Percentiles rank a stretch among this genome's conserved stretches.
Conservation (phyloP, 2,113 vertebrate genomes). For the Sylvilagus bachmani region DNA sequence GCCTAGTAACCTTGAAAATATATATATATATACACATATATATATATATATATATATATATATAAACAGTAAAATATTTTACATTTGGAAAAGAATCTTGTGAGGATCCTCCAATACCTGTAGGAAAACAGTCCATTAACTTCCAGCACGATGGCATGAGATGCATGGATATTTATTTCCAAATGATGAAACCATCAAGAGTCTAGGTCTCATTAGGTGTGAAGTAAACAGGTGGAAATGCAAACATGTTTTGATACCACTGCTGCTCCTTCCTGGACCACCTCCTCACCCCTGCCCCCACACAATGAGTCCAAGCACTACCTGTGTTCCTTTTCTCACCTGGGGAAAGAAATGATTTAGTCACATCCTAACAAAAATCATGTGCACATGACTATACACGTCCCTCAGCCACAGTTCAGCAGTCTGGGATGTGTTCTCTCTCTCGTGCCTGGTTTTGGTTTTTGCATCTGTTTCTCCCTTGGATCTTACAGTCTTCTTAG, state of each 20-base stretch:
- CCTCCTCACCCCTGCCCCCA: rapidly evolving
- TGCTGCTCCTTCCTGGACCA: background rate
- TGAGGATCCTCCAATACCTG: slow-evolving; percentile 5
- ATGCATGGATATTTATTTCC: background rate
- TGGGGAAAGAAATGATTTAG: background rate
- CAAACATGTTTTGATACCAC: background rate
- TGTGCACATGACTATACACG: background rate
- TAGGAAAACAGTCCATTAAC: background rate
- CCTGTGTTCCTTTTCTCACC: background rate
- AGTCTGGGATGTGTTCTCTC: background rate
- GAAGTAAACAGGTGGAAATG: background rate
- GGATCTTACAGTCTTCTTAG: background rate
- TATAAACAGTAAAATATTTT: background rate
- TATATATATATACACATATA: background rate
- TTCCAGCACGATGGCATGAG: background rate
- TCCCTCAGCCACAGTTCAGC: background rate
- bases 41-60: background rate
- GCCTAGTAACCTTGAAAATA: slow-evolving; percentile 17
- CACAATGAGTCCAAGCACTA: background rate
- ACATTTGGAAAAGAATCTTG: background rate
- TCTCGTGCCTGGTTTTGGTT: background rate
- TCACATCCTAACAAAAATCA: background rate
- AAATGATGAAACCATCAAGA: background rate
- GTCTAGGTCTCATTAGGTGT: background rate
- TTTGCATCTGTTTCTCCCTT: background rate